A percentile compares a stretch with the other conserved stretches of the same genome.
Evolutionary conservation across 2,113 vertebrate species (phyloP).

Genomic region (Oreocharis arfaki): DNA sequence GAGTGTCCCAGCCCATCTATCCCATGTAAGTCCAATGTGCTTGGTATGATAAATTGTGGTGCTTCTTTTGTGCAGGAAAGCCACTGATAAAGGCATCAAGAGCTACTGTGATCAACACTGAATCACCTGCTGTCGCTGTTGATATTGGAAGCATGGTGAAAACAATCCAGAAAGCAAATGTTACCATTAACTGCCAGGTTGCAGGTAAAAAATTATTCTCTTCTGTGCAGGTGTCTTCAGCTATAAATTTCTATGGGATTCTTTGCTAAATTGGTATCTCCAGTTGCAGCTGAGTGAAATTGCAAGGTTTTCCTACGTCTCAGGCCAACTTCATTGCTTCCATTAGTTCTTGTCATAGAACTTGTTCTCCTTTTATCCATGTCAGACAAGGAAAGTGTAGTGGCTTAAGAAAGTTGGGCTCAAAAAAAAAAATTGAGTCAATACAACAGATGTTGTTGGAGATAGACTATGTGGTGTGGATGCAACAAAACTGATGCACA

Average conservation of each 20-base stretch:
- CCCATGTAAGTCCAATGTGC: neutral
- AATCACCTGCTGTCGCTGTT: constrained; percentile 50
- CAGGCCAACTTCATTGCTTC: neutral
- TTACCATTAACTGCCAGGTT: constrained; percentile 79
- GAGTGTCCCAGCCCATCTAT: neutral
- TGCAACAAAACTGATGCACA: neutral
- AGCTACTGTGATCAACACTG: constrained; percentile 65
- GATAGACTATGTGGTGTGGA: rapidly evolving
- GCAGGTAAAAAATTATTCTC: constrained; percentile 70
- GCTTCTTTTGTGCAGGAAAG: constrained; percentile 69
- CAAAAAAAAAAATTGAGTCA: neutral
- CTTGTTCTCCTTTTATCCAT: neutral
- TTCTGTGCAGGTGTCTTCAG: neutral
- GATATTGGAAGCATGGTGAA: constrained; percentile 75
- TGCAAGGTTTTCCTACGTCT: neutral
- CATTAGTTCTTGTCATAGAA: neutral
- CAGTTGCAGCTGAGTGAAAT: neutral
- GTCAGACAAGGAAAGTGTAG: neutral
- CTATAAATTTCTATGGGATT: neutral
- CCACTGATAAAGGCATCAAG: constrained; percentile 77
- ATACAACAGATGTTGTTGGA: rapidly evolving
- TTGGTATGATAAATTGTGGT: neutral
- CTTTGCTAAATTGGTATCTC: neutral
- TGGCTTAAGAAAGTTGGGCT: neutral
- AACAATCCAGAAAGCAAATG: constrained; percentile 70